Conservation (phyloP, 2,888 invertebrate genomes). For the Parnassius glacialis region DNA sequence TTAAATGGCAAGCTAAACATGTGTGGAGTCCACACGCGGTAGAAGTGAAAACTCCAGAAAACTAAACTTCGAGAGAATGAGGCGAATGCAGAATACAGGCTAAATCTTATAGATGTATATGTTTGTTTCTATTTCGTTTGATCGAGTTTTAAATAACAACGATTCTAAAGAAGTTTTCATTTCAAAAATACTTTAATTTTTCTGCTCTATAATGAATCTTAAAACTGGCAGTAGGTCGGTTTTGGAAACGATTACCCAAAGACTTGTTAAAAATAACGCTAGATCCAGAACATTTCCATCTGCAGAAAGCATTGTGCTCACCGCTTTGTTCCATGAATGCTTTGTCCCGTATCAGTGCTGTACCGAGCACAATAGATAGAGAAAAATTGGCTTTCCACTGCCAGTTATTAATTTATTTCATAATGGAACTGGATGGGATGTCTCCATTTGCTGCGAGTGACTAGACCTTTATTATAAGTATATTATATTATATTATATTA, state of each 20-base stretch:
- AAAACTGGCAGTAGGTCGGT: not conserved
- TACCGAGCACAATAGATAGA: slow-evolving; percentile 56
- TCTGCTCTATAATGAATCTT: too few species aligned
- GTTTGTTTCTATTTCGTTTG: too few species aligned
- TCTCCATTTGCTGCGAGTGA: slow-evolving; percentile 16
- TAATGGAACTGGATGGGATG: slow-evolving; percentile 44
- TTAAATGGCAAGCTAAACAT: too few species aligned
- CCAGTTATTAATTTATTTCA: slow-evolving; percentile 63
- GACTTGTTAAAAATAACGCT: slow-evolving; percentile 23
- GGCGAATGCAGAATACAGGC: too few species aligned
- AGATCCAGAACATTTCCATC: slow-evolving; percentile 25
- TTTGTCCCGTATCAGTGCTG: slow-evolving; percentile 33
- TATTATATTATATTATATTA: not conserved
- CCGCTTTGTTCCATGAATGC: slow-evolving; percentile 34
- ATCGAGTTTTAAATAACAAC: too few species aligned
- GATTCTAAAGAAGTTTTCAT: too few species aligned
- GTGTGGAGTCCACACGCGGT: too few species aligned
- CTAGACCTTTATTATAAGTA: not conserved
- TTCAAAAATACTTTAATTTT: too few species aligned
- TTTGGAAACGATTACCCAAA: slow-evolving; percentile 21
- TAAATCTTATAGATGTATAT: too few species aligned
- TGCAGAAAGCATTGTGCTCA: slow-evolving; percentile 22
- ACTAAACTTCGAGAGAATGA: too few species aligned
- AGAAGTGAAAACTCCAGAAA: too few species aligned
- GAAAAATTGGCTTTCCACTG: slow-evolving; percentile 63